These are phyloP conservation scores for Aphidius ervi DNA, from an alignment of 1,140 invertebrate genomes.

Conservation along the genomic window DNA sequence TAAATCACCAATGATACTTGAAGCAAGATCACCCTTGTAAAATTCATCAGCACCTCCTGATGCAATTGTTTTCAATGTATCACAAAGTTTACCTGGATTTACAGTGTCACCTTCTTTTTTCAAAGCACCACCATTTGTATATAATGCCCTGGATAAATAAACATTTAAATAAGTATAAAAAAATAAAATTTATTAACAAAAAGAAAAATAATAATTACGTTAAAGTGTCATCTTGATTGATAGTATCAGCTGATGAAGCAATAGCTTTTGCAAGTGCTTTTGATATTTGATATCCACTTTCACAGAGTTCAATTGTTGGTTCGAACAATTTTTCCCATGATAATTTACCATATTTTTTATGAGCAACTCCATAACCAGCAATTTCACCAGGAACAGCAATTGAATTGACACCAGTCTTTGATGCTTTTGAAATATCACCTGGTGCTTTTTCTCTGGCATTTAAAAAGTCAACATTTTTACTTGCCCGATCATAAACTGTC, in stretches of 20 bases:
- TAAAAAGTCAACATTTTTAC: conserved; percentile 50
- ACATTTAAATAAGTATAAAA: no score
- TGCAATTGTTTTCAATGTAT: conserved; percentile 68
- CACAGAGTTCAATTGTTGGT: conserved; percentile 73
- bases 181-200: no score
- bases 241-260: no score
- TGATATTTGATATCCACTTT: conserved; percentile 55
- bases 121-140: no score
- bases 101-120: conserved; percentile 62
- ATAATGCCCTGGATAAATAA: conserved; percentile 58
- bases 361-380: conserved; percentile 76
- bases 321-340: conserved; percentile 77
- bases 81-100: conserved; percentile 64
- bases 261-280: no score
- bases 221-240: no score
- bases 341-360: conserved; percentile 71
- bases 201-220: no score
- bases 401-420: conserved; percentile 60
- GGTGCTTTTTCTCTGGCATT: conserved; percentile 72
- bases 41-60: conserved; percentile 67
- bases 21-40: conserved; percentile 71
- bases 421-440: conserved; percentile 24
- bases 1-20: conserved; percentile 68
- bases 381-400: conserved; percentile 90
- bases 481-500: conserved; percentile 64